Evolutionary conservation across 2,888 invertebrate species (phyloP).

Genomic region (Noctua comes): DNA sequence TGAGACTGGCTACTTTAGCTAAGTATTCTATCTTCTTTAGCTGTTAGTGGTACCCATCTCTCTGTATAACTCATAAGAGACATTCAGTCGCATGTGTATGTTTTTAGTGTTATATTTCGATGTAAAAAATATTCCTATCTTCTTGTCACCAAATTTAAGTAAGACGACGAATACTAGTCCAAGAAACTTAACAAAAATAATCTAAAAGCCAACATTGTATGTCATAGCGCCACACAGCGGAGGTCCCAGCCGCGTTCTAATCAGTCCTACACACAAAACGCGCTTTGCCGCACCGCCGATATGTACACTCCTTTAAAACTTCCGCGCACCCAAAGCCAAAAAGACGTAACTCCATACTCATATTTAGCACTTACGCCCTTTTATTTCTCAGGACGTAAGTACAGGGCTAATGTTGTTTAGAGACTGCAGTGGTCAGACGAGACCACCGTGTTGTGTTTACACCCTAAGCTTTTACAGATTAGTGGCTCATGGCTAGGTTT

Average conservation of each 20-base stretch:
- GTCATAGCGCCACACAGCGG: slow-evolving; percentile 85
- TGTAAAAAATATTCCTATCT: background rate
- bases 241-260: slow-evolving; percentile 84
- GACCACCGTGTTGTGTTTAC: slow-evolving; percentile 88
- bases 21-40: background rate
- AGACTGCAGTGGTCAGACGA: slow-evolving; percentile 76
- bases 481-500: slow-evolving; percentile 75
- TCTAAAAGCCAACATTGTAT: slow-evolving; percentile 69
- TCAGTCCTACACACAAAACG: slow-evolving; percentile 82
- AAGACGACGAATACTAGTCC: slow-evolving; percentile 46
- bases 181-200: slow-evolving; percentile 67
- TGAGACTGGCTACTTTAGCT: background rate
- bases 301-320: slow-evolving; percentile 82
- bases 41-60: background rate
- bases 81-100: background rate
- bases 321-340: slow-evolving; percentile 62
- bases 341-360: slow-evolving; percentile 67
- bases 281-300: slow-evolving; percentile 82
- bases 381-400: slow-evolving; percentile 61
- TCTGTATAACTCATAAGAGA: background rate
- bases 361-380: slow-evolving; percentile 68
- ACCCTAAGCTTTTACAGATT: slow-evolving; percentile 78
- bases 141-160: background rate
- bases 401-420: slow-evolving; percentile 84
- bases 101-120: background rate